Evolutionary conservation across 2,797 vertebrate genomes (phyloP), one percentile per base, ranked within the genome.

Genomic region (Pseudochromis fuscus): DNA sequence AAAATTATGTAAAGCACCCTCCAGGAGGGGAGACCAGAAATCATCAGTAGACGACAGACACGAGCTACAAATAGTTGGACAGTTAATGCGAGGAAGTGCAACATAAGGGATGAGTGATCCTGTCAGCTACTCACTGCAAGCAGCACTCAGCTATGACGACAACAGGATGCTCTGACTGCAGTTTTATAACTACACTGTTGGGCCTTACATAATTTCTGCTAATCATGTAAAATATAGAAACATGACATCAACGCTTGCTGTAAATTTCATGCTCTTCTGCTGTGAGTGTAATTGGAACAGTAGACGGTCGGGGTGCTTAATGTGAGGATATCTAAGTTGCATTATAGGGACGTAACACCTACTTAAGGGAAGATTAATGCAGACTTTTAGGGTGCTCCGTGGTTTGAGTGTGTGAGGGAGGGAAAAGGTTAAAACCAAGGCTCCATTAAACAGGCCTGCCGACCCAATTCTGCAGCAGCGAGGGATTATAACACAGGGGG

Each of bases 401-500:
- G 77, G 58, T 71, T 68, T 62, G 69, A 62, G 52, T 31, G 49
- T 38, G 58, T 49, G 61, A 68, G 81, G 70, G 71, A 85, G 72
- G 56, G 80, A 86, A 84, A 50, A 75, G 79, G 89, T 88, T 89
- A 89, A 93, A 87, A 50, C 84, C 60, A 38, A 72, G 72, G 49
- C 61, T 83, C 88, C 89, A 92, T 92, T 93, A 93, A 86, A 88
- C 70, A 16, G 69, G 71, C 69, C 76, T 56, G 67, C 19, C 45
- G 80, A 90, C 88, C 89, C 89, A 88, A 76, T 91, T 93, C 86
- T 86, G 49, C 52, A 33, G 64, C 16, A 3, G 59, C n/a, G 38
- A 50, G 16, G 65, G 92, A 93, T 94, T 92, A 92, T 81, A 75
- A 91, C 88, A 78, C 85, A 66, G 74, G 33, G 73, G 67, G 77